A percentile compares a stretch with the other conserved stretches of the same genome.
phyloP scores from a whole-genome alignment of 2,888 invertebrate genomes.

The Luperina testacea region DNA sequence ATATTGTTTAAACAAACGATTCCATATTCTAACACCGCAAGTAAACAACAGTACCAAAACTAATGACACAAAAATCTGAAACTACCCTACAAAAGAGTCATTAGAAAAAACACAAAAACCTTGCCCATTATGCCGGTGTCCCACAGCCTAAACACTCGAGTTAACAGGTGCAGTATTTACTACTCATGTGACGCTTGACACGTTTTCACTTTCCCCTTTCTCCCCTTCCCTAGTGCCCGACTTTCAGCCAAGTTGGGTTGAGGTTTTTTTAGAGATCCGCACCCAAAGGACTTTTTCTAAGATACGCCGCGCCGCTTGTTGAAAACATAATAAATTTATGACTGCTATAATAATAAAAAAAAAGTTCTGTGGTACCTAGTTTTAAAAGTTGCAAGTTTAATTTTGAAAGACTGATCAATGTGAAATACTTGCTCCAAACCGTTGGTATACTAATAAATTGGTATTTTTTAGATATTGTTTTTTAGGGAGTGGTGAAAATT shows the following conservation, averaged over 20 bases:
- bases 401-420: background rate
- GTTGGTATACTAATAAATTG: background rate
- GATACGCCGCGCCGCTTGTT: no score
- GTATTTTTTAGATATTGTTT: background rate
- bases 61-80: constrained; percentile 11
- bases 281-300: background rate
- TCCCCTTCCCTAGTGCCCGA: constrained; percentile 62
- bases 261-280: constrained; percentile 26
- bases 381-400: background rate
- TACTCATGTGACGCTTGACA: constrained; percentile 81
- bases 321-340: no score
- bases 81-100: constrained; percentile 31
- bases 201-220: constrained; percentile 82
- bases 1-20: background rate
- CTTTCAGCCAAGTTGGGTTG: constrained; percentile 29
- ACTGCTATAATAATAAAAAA: background rate
- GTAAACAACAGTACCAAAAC: background rate
- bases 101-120: constrained; percentile 48
- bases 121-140: constrained; percentile 45
- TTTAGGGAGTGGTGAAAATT: no score
- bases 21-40: background rate
- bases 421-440: background rate
- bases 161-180: constrained; percentile 69
- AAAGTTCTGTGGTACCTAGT: background rate
- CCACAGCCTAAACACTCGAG: constrained; percentile 61